phyloP scores from a whole-genome alignment of 2,113 vertebrate species.

The Anarrhichthys ocellatus region DNA sequence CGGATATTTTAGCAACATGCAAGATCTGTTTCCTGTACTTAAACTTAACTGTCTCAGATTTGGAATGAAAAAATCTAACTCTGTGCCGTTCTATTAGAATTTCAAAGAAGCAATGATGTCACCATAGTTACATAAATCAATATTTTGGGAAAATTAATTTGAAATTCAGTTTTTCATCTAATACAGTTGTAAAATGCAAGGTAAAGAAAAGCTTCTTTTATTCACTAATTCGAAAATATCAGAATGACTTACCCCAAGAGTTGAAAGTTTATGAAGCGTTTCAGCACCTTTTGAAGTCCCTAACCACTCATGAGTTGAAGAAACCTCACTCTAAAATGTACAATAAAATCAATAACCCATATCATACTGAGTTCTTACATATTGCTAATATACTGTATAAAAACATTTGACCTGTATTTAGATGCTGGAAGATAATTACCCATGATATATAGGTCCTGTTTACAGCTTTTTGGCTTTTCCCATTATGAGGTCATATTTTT shows the following conservation, averaged over 20 bases:
- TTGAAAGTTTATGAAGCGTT: not conserved
- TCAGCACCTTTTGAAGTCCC: not conserved
- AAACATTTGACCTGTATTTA: not conserved
- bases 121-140: not conserved
- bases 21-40: not conserved
- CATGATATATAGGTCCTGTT: not conserved
- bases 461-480: not conserved
- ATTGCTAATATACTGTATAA: not conserved
- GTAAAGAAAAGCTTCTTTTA: not conserved
- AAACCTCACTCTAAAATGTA: not conserved
- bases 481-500: not conserved
- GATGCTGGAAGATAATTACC: too few relatives aligned
- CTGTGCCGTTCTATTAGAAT: not conserved
- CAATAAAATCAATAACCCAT: not conserved
- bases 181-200: not conserved
- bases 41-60: not conserved
- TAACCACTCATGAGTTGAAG: not conserved
- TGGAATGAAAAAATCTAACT: not conserved
- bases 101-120: not conserved
- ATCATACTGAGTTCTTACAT: too few relatives aligned
- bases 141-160: not conserved
- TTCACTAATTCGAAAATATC: not conserved
- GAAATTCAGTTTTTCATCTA: not conserved
- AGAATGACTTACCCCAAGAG: slow-evolving; percentile 24
- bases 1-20: not conserved